phyloP scores from a whole-genome alignment of 2,888 invertebrate genomes.

The Alloplasta piceator region DNA sequence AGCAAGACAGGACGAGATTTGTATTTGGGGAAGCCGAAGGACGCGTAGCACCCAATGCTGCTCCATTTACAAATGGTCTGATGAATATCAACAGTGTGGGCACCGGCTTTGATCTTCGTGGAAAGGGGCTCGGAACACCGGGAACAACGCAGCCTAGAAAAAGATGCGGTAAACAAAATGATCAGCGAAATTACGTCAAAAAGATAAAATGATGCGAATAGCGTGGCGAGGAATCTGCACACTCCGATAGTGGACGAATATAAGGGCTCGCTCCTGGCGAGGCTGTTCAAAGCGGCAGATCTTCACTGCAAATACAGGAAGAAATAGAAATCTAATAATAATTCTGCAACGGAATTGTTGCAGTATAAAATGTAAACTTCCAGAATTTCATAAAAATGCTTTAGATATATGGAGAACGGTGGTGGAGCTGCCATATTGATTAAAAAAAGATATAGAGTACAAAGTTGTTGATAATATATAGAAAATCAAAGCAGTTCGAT shows the following conservation, averaged over 20 bases:
- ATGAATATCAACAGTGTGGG: neutral
- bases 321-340: neutral
- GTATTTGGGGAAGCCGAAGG: constrained; percentile 8
- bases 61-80: neutral
- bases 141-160: neutral
- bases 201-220: neutral
- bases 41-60: too few species aligned
- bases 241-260: neutral
- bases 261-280: constrained; percentile 8
- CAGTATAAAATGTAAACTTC: constrained; percentile 31
- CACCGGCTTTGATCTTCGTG: neutral
- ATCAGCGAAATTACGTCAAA: neutral
- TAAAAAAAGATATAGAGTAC: constrained; percentile 17
- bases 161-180: constrained; percentile 4
- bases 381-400: neutral
- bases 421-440: too few species aligned
- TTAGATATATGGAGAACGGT: neutral
- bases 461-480: neutral
- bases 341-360: too few species aligned
- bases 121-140: neutral
- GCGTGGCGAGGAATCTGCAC: neutral
- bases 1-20: constrained; percentile 2
- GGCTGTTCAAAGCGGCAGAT: too few species aligned
- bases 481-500: constrained; percentile 5
- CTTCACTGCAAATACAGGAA: constrained; percentile 17